Base-by-base conservation (phyloP, 35 echinoderm and acorn worm species). In the Chiridota heheva region DNA sequence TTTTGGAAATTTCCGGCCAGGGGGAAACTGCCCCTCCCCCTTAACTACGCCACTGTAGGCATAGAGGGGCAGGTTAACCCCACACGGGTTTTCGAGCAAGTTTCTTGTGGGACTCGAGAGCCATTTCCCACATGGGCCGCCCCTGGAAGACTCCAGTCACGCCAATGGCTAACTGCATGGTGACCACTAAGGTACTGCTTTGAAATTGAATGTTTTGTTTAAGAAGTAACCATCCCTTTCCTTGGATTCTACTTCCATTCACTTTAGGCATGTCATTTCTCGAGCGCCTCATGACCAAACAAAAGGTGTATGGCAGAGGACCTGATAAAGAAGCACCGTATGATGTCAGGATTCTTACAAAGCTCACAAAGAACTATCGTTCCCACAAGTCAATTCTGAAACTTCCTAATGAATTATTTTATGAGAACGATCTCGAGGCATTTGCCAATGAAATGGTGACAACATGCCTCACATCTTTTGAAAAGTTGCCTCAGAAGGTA, bases 331-430 rank as follows among this genome's bases (percentile, higher is more conserved):
- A 78, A 0, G 64, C 5, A 36, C 44, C 31, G 53, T 96, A 96
- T 44, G 78, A 96, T 51, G 60, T 41, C 10, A 6, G 76, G 22
- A 56, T 96, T 8, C 57, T 96, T 49, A 96, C 92, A 18, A 96
- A 96, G 35, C 82, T 96, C 32, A 67, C 90, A 0, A 59, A 58
- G 39, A 96, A 96, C 80, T 96, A 96, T 41, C 92, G 92, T 18
- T 86, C 82, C 29, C 92, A 96, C 31, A 86, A 82, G 0, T 63
- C 40, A 34, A 90, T 96, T 78, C 76, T 96, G 20, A 49, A 69
- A 17, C 59, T 86, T 42, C 92, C 92, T 16, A 96, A 96, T 39
- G 24, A 96, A 70, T 73, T 96, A 67, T 96, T 96, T 70, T 96
- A 96, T 56, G 87, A 85, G 27, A 39, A 72, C 42, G 92, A 96